Base-by-base conservation (phyloP, 2,113 vertebrate species). In the Callithrix jacchus region DNA sequence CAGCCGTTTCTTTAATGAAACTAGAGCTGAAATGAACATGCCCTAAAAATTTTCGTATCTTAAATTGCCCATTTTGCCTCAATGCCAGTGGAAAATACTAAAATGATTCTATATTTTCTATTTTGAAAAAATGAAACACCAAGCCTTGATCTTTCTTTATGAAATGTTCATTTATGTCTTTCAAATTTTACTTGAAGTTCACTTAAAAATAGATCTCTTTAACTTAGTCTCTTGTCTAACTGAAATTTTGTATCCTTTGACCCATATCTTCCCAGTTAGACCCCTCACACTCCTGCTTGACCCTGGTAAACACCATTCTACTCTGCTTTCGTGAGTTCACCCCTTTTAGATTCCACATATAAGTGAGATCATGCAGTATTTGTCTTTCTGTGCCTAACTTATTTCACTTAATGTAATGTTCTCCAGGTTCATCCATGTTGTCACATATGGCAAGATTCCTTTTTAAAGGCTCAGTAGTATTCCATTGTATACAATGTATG, bases 31-130 rank as follows among this genome's bases (percentile, higher is more conserved):
- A 18, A 25, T 82, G 35, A 80, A 73, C 5, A 3, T 42, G 27
- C 42, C 25, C 37, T 84, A 42, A 85, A n/a, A 95, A 7, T 16
- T 20, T 93, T 93, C 83, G 91, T 13, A 73, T 82, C 70, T 97
- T 76, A 74, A 83, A 40, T 32, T 91, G 10, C 52, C 61, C 40
- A 4, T 54, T 89, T 93, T 49, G 18, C 47, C 73, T 79, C 21
- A 21, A 40, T 64, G 30, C 17, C 45, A 95, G 8, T 74, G 37
- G 71, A 27, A 91, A 83, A 32, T 87, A 87, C 11, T 79, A 56
- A 83, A 82, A 30, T 71, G 18, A 27, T 58, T 42, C 4, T 64
- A 3, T 71, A 23, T 86, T 77, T 91, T 87, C 40, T 47, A 16
- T 21, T 71, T 91, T n/a, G 45, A 42, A 54, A 35, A 70, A 91